These are phyloP conservation scores for Neoscelio sp. DNA, from an alignment of 2,888 invertebrate genomes.

Conservation along the genomic window DNA sequence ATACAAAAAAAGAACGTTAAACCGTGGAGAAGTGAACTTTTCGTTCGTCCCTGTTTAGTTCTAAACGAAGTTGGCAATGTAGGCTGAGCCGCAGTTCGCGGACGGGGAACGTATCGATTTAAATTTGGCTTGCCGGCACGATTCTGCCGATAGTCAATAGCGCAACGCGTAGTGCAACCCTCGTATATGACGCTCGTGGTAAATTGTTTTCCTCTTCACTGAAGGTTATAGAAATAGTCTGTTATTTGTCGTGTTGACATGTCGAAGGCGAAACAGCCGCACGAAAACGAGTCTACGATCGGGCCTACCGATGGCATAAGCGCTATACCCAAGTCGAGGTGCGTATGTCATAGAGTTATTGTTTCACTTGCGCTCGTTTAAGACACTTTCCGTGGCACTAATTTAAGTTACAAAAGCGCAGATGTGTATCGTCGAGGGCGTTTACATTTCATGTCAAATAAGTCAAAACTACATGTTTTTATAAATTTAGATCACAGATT, in stretches of 20 bases:
- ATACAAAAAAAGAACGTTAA: too few relatives aligned
- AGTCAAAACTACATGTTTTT: too few relatives aligned
- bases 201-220: conserved; percentile 1
- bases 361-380: too few relatives aligned
- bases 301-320: conserved; percentile 74
- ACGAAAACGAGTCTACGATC: conserved; percentile 44
- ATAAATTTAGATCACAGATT: too few relatives aligned
- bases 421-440: too few relatives aligned
- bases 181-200: conserved; percentile 50
- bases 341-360: conserved; percentile 53
- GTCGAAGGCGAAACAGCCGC: conserved; percentile 26
- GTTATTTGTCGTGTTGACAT: conserved; percentile 13
- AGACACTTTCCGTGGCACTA: not conserved
- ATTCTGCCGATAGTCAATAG: conserved; percentile 75
- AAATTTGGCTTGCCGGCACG: conserved; percentile 81
- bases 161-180: conserved; percentile 68
- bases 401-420: too few relatives aligned
- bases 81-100: conserved; percentile 70
- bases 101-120: conserved; percentile 82
- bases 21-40: too few relatives aligned
- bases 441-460: too few relatives aligned
- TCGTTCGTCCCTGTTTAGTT: conserved; percentile 40
- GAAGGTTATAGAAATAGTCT: conserved; percentile 49
- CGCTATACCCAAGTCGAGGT: conserved; percentile 78
- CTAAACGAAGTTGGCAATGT: conserved; percentile 60